A percentile compares a stretch with the other conserved stretches of the same genome.
phyloP scores from a whole-genome alignment of 1,140 invertebrate species.

The Pemphigus obesinymphae region DNA sequence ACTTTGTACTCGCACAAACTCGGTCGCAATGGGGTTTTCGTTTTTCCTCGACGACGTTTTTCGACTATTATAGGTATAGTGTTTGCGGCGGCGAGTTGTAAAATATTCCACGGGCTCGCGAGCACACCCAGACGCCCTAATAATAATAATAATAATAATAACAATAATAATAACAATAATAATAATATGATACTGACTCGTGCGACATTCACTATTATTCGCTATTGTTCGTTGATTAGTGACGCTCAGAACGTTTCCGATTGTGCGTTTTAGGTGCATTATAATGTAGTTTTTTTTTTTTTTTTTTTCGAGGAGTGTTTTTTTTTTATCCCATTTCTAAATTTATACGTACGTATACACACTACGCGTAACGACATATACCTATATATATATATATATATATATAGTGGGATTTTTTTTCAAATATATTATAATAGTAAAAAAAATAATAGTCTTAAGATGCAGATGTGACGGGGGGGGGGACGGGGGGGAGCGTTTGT shows the following conservation, averaged over 20 bases:
- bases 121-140: slow-evolving; percentile 7
- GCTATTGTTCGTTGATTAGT: slow-evolving; percentile 40
- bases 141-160: too few relatives aligned
- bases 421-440: slow-evolving; percentile 6
- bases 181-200: too few relatives aligned
- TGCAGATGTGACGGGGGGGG: not conserved
- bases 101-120: slow-evolving; percentile 16
- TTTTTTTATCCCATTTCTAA: too few relatives aligned
- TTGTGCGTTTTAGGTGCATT: not conserved
- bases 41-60: not conserved
- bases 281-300: not conserved
- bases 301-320: slow-evolving; percentile 30
- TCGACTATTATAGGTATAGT: not conserved
- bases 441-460: not conserved
- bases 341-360: too few relatives aligned
- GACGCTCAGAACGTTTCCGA: slow-evolving; percentile 33
- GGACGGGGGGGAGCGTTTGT: not conserved
- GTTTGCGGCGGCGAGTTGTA: not conserved
- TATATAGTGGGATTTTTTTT: not conserved
- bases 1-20: too few relatives aligned
- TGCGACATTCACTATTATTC: slow-evolving; percentile 35
- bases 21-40: not conserved
- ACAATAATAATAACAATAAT: too few relatives aligned
- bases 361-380: too few relatives aligned
- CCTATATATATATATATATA: too few relatives aligned